phyloP scores from a whole-genome alignment of 1,140 invertebrate species.

The Gryllus bimaculatus region DNA sequence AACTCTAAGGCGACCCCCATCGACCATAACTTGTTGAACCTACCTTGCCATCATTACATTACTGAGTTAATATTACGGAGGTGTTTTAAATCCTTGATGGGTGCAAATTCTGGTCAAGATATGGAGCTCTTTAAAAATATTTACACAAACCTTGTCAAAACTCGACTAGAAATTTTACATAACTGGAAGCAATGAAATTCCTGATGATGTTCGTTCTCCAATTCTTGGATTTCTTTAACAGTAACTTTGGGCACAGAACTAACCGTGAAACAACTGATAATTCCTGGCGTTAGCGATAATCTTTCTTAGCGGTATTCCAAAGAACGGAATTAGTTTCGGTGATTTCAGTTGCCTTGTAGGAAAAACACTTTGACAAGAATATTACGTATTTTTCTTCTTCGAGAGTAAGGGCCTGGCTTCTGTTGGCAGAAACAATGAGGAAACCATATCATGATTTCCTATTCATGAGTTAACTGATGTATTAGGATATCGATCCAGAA shows the following conservation, averaged over 20 bases:
- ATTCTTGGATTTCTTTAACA: slow-evolving; percentile 14
- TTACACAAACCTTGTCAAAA: slow-evolving; percentile 19
- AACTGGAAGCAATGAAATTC: slow-evolving; percentile 19
- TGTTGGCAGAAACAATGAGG: slow-evolving; percentile 21
- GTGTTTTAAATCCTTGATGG: slow-evolving; percentile 20
- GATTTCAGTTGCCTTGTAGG: slow-evolving; percentile 27
- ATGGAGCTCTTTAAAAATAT: slow-evolving; percentile 23
- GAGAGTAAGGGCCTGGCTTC: slow-evolving; percentile 29
- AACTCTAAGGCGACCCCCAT: too few relatives aligned
- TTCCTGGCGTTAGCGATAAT: slow-evolving; percentile 33
- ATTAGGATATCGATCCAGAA: slow-evolving; percentile 12
- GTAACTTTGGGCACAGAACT: slow-evolving; percentile 8
- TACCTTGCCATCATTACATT: slow-evolving; percentile 25
- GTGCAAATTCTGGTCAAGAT: slow-evolving; percentile 17
- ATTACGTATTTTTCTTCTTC: slow-evolving; percentile 28
- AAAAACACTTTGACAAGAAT: slow-evolving; percentile 25
- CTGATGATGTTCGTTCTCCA: slow-evolving; percentile 11
- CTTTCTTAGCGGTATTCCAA: slow-evolving; percentile 31
- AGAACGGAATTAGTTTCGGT: slow-evolving; percentile 29
- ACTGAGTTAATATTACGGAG: slow-evolving; percentile 20
- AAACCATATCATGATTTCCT: slow-evolving; percentile 18
- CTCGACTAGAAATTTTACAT: slow-evolving; percentile 25
- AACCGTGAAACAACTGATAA: slow-evolving; percentile 32
- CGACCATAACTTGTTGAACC: slow-evolving; percentile 16
- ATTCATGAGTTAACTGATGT: slow-evolving; percentile 12